These are phyloP conservation scores for Xiphydria camelus DNA, from an alignment of 2,888 invertebrate species.

Conservation along the genomic window DNA sequence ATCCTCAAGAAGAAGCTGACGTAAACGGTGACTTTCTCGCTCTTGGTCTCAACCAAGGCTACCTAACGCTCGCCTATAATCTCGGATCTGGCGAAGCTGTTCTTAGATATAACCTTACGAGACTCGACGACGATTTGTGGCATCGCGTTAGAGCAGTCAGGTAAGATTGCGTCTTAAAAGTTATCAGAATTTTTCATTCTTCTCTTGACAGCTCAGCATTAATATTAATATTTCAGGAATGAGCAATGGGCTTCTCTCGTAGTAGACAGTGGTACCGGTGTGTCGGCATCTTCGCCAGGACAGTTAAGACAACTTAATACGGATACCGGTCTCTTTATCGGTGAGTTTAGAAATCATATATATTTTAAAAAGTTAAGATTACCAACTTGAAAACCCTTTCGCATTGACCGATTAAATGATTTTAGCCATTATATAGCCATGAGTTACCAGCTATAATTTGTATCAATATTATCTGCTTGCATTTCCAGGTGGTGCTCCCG, in stretches of 20 bases:
- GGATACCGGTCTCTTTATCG: slow-evolving; percentile 86
- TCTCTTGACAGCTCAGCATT: background rate
- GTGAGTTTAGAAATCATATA: slow-evolving; percentile 60
- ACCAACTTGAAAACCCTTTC: slow-evolving; percentile 8
- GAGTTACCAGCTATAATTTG: slow-evolving; percentile 5
- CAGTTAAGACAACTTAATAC: slow-evolving; percentile 82
- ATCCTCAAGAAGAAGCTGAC: slow-evolving; percentile 58
- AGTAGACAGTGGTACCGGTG: slow-evolving; percentile 84
- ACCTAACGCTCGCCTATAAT: slow-evolving; percentile 77
- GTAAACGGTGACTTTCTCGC: slow-evolving; percentile 78
- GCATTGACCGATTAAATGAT: too few relatives aligned
- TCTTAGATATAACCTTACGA: slow-evolving; percentile 81
- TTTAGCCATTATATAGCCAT: too few relatives aligned
- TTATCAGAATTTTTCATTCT: background rate
- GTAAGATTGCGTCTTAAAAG: slow-evolving; percentile 55
- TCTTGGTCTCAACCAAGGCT: slow-evolving; percentile 80
- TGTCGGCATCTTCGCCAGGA: slow-evolving; percentile 82
- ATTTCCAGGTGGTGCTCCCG: slow-evolving; percentile 79
- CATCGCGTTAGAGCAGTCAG: slow-evolving; percentile 76
- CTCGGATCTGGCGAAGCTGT: slow-evolving; percentile 85
- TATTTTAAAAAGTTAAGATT: background rate
- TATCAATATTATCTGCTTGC: too few relatives aligned
- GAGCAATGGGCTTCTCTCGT: slow-evolving; percentile 84
- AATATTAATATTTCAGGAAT: slow-evolving; percentile 64
- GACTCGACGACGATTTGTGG: slow-evolving; percentile 89